A percentile compares a stretch with the other conserved stretches of the same genome.
These are phyloP conservation scores for Leptinotarsa rubiginosa DNA, from an alignment of 2,888 invertebrate genomes.

Conservation along the genomic window DNA sequence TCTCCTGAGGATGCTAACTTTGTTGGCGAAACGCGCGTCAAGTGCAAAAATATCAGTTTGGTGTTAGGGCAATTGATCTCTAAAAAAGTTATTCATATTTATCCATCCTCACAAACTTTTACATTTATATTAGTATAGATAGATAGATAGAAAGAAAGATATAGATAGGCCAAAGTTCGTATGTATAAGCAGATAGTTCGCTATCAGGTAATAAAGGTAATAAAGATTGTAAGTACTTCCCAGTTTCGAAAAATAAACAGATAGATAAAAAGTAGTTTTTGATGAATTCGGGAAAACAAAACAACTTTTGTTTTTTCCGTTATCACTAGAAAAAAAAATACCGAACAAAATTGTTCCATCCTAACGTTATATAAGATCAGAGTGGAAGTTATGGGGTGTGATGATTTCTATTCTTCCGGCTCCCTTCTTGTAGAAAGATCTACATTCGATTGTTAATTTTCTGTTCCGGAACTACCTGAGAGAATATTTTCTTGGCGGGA, in stretches of 20 bases:
- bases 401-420: conserved; percentile 27
- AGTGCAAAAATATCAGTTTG: too few species aligned
- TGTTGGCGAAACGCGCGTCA: too few species aligned
- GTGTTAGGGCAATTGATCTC: too few species aligned
- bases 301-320: conserved; percentile 2
- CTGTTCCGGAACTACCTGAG: conserved; percentile 29
- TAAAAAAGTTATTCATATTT: too few species aligned
- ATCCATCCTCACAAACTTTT: too few species aligned
- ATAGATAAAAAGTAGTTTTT: not conserved
- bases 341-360: conserved; percentile 4
- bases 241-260: not conserved
- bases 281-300: not conserved
- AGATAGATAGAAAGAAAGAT: too few species aligned
- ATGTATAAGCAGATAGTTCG: too few species aligned
- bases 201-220: too few species aligned
- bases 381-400: conserved; percentile 24
- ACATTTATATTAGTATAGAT: too few species aligned
- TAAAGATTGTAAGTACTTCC: not conserved
- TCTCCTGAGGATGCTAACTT: too few species aligned
- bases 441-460: conserved; percentile 25
- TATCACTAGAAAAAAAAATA: conserved; percentile 3
- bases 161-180: too few species aligned
- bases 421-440: conserved; percentile 23
- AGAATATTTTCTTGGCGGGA: conserved; percentile 25
- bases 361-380: conserved; percentile 3